Evolutionary conservation across 2,113 vertebrate genomes (phyloP).

Genomic region (Dasyprocta punctata): DNA sequence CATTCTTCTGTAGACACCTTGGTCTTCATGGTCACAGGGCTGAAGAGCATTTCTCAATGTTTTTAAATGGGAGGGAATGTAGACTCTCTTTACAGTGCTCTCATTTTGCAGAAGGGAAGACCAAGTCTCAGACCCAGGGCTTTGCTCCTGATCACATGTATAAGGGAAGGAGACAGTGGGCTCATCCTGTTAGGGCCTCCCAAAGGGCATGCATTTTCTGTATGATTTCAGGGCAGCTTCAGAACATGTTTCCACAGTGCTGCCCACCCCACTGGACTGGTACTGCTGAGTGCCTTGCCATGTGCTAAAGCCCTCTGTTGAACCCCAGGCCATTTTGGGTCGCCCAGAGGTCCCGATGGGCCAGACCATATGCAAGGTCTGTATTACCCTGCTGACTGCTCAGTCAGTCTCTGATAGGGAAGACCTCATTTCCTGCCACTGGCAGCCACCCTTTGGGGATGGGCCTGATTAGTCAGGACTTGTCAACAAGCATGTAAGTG

Average conservation of each 20-base stretch:
- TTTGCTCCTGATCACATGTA: not conserved
- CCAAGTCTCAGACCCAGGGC: not conserved
- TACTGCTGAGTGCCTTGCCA: not conserved
- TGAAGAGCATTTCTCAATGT: not conserved
- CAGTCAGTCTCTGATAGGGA: fast-evolving
- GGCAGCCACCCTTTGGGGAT: not conserved
- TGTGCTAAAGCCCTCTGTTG: not conserved
- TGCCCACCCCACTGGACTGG: not conserved
- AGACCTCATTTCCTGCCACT: not conserved
- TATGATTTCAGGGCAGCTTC: not conserved
- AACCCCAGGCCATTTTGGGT: not conserved
- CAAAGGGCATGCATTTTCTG: not conserved
- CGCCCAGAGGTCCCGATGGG: not conserved
- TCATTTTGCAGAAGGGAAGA: not conserved
- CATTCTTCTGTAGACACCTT: not conserved
- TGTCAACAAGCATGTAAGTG: not conserved
- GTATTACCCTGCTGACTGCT: not conserved
- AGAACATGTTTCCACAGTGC: not conserved
- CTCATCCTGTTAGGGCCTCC: not conserved
- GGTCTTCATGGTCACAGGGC: not conserved
- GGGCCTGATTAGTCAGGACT: not conserved
- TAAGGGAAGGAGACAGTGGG: not conserved
- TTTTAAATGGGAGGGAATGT: not conserved
- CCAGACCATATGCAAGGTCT: not conserved
- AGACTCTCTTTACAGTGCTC: not conserved